These are phyloP conservation scores for Parus major DNA, from an alignment of 2,113 vertebrate genomes.

Conservation along the genomic window DNA sequence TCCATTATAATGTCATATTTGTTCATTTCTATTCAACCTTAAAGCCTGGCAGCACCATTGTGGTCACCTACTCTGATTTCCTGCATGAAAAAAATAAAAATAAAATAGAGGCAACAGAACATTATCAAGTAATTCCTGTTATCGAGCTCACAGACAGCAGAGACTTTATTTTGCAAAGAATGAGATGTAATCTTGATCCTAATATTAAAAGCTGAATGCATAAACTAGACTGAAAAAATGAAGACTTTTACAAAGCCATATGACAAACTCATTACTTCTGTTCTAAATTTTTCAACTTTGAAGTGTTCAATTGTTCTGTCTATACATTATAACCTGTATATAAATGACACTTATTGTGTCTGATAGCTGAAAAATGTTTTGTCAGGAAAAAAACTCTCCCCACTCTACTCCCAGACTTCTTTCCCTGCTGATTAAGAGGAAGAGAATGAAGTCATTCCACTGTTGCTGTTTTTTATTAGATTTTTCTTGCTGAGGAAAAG, in stretches of 20 bases:
- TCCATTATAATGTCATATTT: not conserved
- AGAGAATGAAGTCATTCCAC: not conserved
- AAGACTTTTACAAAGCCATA: not conserved
- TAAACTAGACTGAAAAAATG: not conserved
- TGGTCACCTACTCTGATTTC: slow-evolving; percentile 40
- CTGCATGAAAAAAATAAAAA: slow-evolving; percentile 14
- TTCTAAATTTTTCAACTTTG: not conserved
- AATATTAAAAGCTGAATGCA: slow-evolving; percentile 22
- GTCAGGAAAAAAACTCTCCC: not conserved
- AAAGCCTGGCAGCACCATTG: not conserved
- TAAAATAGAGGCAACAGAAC: not conserved
- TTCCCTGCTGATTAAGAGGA: not conserved
- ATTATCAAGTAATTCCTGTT: slow-evolving; percentile 15
- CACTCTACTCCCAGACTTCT: not conserved
- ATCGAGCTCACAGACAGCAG: not conserved
- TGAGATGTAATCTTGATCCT: slow-evolving; percentile 41
- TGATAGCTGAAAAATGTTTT: slow-evolving; percentile 20
- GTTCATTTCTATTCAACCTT: slow-evolving; percentile 22
- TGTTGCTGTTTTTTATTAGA: not conserved
- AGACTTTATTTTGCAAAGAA: slow-evolving; percentile 22
- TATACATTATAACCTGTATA: not conserved
- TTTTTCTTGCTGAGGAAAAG: not conserved
- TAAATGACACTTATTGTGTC: not conserved
- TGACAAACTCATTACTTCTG: not conserved
- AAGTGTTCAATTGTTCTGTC: not conserved